phyloP scores from a whole-genome alignment of 2,797 vertebrate genomes.

The Periophthalmus magnuspinnatus region DNA sequence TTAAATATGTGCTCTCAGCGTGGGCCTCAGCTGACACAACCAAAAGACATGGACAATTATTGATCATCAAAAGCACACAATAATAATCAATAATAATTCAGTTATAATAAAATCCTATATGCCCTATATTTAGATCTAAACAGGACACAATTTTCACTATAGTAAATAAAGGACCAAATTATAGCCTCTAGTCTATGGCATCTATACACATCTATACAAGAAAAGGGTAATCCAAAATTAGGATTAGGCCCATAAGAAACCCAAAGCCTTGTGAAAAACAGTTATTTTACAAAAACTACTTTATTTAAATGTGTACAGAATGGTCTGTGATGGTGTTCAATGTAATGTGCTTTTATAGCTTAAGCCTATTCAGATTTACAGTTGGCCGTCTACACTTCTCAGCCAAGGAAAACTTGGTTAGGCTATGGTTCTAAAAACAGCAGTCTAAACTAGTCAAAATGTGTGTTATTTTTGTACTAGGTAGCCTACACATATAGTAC shows the following conservation, averaged over 20 bases:
- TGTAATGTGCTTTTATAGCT: neutral
- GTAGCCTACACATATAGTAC: too few species aligned
- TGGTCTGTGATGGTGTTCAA: neutral
- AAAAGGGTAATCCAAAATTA: neutral
- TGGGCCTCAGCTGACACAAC: constrained; percentile 13
- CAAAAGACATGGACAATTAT: neutral
- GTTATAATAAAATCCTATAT: too few species aligned
- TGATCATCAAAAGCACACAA: too few species aligned
- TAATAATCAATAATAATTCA: too few species aligned
- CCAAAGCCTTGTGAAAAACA: too few species aligned
- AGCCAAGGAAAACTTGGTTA: neutral
- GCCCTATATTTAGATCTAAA: too few species aligned
- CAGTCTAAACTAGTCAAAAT: neutral
- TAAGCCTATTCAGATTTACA: neutral
- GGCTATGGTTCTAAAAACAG: neutral
- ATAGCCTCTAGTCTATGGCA: too few species aligned
- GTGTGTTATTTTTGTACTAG: neutral
- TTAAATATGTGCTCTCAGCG: constrained; percentile 85
- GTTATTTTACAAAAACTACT: neutral
- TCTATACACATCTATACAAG: neutral
- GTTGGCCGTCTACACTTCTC: neutral
- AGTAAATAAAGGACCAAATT: too few species aligned
- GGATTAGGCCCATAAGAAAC: neutral
- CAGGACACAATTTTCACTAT: too few species aligned
- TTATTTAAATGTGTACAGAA: neutral